Evolutionary conservation across 1,140 invertebrate species (phyloP).

Genomic region (Drosophila insularis): DNA sequence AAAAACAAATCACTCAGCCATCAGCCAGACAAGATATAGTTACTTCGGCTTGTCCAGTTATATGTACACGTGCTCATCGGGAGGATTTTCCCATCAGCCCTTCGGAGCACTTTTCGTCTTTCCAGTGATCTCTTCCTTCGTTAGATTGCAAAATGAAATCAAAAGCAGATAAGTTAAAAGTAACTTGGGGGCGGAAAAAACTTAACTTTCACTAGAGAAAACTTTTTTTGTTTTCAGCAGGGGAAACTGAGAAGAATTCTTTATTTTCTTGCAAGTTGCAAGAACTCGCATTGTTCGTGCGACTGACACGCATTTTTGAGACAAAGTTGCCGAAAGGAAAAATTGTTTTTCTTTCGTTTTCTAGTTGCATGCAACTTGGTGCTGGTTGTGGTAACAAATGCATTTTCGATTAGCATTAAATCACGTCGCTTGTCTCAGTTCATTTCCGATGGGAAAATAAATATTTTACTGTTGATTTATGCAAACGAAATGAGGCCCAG

Average conservation of each 20-base stretch:
- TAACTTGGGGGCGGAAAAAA: constrained; percentile 37
- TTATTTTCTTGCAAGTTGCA: constrained; percentile 10
- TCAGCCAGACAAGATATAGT: constrained; percentile 11
- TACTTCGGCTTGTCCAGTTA: constrained; percentile 33
- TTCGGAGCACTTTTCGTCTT: no score
- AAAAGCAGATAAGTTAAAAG: constrained; percentile 64
- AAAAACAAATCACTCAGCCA: constrained; percentile 18
- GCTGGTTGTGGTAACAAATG: constrained; percentile 59
- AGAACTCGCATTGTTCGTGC: constrained; percentile 40
- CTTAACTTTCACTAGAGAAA: constrained; percentile 48
- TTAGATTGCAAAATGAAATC: constrained; percentile 35
- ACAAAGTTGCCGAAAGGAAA: constrained; percentile 32
- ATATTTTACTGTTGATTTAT: constrained; percentile 69
- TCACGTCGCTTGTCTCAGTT: constrained; percentile 59
- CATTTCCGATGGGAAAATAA: constrained; percentile 64
- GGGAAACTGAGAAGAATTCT: constrained; percentile 23
- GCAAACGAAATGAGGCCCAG: not conserved
- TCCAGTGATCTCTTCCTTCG: not conserved
- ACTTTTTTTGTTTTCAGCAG: constrained; percentile 45
- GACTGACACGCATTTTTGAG: constrained; percentile 51
- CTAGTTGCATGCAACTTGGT: constrained; percentile 29
- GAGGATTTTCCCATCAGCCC: not conserved
- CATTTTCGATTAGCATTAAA: constrained; percentile 76
- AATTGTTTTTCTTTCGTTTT: constrained; percentile 15
- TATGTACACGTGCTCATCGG: constrained; percentile 30